Evolutionary conservation across 2,888 invertebrate species (phyloP).

Genomic region (Leptothorax acervorum): DNA sequence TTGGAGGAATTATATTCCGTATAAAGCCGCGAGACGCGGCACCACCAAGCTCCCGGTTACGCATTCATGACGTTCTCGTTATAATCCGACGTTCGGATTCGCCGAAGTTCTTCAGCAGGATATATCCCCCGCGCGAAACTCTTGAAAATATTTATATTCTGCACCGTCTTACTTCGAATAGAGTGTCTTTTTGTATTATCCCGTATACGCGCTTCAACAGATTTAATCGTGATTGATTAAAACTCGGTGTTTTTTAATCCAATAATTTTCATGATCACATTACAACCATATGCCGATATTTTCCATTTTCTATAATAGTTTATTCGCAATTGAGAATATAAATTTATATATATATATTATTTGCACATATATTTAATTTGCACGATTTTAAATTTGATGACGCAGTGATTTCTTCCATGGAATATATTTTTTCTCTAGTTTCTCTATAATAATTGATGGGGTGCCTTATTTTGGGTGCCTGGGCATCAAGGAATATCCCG

Average conservation of each 20-base stretch:
- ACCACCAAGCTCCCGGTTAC: constrained; percentile 74
- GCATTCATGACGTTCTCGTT: constrained; percentile 78
- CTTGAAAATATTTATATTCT: constrained; percentile 4
- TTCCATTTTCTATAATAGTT: not conserved
- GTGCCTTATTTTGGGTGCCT: too few relatives aligned
- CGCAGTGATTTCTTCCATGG: not conserved
- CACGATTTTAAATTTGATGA: not conserved
- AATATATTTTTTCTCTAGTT: constrained; percentile 1
- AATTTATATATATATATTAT: not conserved
- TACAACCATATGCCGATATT: too few relatives aligned
- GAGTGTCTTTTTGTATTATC: not conserved
- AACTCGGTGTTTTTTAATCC: not conserved
- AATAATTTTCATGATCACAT: not conserved
- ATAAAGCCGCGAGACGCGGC: constrained; percentile 73
- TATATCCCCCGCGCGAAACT: not conserved
- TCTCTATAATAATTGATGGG: too few relatives aligned
- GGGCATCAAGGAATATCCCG: too few relatives aligned
- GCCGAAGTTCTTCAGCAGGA: not conserved
- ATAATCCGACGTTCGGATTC: constrained; percentile 63
- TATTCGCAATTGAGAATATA: not conserved
- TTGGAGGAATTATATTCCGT: constrained; percentile 76
- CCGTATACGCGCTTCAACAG: too few relatives aligned
- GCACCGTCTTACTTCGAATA: not conserved
- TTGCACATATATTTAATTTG: not conserved
- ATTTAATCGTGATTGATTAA: not conserved